phyloP scores from a whole-genome alignment of 2,797 vertebrate genomes.

The Helarctos malayanus region DNA sequence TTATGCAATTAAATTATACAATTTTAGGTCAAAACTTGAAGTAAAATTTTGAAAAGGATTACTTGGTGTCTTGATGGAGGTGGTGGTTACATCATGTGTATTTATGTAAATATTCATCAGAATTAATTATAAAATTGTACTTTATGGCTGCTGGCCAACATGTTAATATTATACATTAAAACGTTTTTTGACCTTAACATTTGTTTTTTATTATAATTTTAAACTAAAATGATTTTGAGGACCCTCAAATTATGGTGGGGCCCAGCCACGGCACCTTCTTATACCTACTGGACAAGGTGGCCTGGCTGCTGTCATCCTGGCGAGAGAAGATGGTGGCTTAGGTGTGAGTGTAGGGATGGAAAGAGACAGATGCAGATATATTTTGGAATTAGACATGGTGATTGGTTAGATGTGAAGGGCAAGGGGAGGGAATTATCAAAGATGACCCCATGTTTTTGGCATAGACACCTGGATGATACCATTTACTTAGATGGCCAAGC shows the following conservation, averaged over 20 bases:
- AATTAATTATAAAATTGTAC: not conserved
- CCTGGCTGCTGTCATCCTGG: not conserved
- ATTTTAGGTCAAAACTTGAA: slow-evolving; percentile 11
- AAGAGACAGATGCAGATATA: not conserved
- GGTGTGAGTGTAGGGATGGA: not conserved
- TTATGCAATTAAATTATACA: not conserved
- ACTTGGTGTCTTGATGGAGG: not conserved
- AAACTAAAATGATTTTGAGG: not conserved
- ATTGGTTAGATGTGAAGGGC: not conserved
- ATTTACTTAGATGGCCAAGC: not conserved
- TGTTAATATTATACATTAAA: not conserved
- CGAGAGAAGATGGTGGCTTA: not conserved
- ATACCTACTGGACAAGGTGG: not conserved
- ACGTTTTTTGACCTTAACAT: not conserved
- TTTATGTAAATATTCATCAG: not conserved
- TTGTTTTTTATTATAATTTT: not conserved
- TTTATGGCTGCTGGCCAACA: not conserved
- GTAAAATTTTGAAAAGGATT: slow-evolving; percentile 10
- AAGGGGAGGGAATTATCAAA: not conserved
- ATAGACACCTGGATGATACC: not conserved
- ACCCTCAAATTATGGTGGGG: not conserved
- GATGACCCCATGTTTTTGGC: slow-evolving; percentile 37
- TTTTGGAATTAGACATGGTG: slow-evolving; percentile 33
- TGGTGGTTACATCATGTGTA: not conserved
- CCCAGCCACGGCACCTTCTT: not conserved